Evolutionary conservation across 1,140 invertebrate species (phyloP), one percentile per base, ranked within the genome.

Genomic region (Calephelis virginiensis): DNA sequence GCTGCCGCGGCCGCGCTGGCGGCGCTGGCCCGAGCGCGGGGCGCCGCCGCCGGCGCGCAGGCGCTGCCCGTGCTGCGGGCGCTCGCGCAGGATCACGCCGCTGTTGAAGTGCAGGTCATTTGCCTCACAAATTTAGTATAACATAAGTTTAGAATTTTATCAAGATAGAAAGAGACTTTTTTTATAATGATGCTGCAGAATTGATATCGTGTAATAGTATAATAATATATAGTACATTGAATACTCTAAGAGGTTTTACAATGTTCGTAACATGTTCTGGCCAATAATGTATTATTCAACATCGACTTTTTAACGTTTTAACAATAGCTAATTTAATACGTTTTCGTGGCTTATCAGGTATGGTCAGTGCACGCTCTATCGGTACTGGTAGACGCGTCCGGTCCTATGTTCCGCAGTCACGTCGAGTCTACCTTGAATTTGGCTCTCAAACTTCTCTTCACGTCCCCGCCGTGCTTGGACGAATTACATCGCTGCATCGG

Each of bases 371-470:
- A 99, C 92, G 98, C 98, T 3, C 86, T 99, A 45, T 96, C 97
- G 8, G 93, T 99, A 67, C 98, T 99, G 68, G 98, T 98, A 37
- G 98, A 99, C 87, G 99, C 98, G 8, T 98, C 98, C 28, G 98
- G 98, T 1, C 98, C 98, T 38, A 99, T 99, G 98, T 99, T 99
- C 92, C 93, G 98, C 28, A 95, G 96, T 12, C 99, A 99, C 91
- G 98, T 99, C 10, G 98, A 99, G 83, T 97, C 97, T 0, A 97
- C 97, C 0, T 91, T 99, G 37, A 96, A 96, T 1, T 92, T 99
- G 28, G 95, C 97, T 37, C 90, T 99, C 28, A 98, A 98, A 81
- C 92, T 99, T 53, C 92, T 99, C 47, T 92, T 99, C 45, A 95
- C 94, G 66, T 97, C 98, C 10, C 96, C 98, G 11, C 95, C 97